Evolutionary conservation across 1,140 invertebrate genomes (phyloP), one percentile per base, ranked within the genome.

Genomic region (Ptiloglossa arizonensis): DNA sequence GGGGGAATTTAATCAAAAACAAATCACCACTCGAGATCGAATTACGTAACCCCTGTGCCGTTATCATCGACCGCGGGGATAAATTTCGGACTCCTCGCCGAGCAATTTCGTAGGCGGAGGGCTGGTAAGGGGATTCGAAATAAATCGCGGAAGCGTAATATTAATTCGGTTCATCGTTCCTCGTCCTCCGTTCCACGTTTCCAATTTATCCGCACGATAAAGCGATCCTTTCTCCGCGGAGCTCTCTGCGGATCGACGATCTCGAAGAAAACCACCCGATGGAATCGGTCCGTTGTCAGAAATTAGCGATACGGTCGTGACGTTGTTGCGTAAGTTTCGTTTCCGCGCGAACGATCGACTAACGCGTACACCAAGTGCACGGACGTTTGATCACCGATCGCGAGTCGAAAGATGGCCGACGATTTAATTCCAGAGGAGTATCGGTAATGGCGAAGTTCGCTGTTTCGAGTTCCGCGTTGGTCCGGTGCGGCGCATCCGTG

Each of bases 391-490:
- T 75, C 46, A 67, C 24, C 72, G 32, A 44, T 44, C 52, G 19
- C 17, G 24, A 29, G 22, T n/a, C 67, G n/a, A 5, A n/a, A 59
- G 35, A 38, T 13, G 35, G 9, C 29, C 8, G 1, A 17, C 29
- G 32, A 69, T 76, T n/a, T 76, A 68, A 76, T 69, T 59, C 73
- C 46, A 9, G 50, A 17, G 63, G 1, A 9, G 35, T 66, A 59
- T 38, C 73, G 73, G 22, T 76, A 76, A 69, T 69, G 64, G 41
- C 15, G n/a, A 67, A 68, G 52, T 69, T 59, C 24, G 19, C 29
- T 24, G 48, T 29, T n/a, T 57, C 62, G 27, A 63, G 41, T 63
- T 62, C 44, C 32, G 46, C 17, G 50, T 19, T 24, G 8, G 22
- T 59, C 5, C 17, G 38, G 8, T 35, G 29, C 57, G 22, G 4